Base-by-base conservation (phyloP, 2,113 vertebrate species). In the Alosa alosa region DNA sequence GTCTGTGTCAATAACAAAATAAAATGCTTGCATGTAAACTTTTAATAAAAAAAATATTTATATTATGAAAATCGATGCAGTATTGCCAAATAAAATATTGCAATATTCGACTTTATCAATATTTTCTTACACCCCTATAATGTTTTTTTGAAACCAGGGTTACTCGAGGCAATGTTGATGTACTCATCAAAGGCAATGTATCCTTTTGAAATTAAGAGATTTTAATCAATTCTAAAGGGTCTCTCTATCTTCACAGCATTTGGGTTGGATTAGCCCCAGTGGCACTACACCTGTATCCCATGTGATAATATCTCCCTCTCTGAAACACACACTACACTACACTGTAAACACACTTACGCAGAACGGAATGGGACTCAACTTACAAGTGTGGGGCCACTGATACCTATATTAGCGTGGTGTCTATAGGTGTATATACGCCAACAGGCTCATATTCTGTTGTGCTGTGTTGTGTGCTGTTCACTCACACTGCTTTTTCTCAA, bases 291-390 rank as follows among this genome's bases (percentile, higher is more conserved):
- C 31, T 36, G 91, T 91, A 91, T 91, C 88, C 84, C 85, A 64
- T 46, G 92, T 17, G 72, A 78, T 78, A 87, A 87, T 93, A 90
- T 88, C 82, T 91, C 81, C 88, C 91, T 39, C 88, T 93, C 75
- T 57, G 72, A 84, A 72, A 72, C 68, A 75, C 72, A 78, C 31
- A 36, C 72, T 78, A 18, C 31, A 17, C 72, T 78, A 39, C 31
- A 78, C 72, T 78, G 72, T 78, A 78, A 39, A 78, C 15, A 78
- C 72, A 78, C 31, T 78, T 78, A 36, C 31, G 25, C 39, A 36
- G 72, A 36, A 78, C 4, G 31, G 25, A 49, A 17, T 72, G 81
- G 55, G 83, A 86, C 86, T 87, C 83, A 81, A 9, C 17, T 86
- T 88, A 86, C 83, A 88, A 82, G 81, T 83, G 57, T 57, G 10